Conservation (phyloP, 1,140 invertebrate genomes). For the Solen grandis region DNA sequence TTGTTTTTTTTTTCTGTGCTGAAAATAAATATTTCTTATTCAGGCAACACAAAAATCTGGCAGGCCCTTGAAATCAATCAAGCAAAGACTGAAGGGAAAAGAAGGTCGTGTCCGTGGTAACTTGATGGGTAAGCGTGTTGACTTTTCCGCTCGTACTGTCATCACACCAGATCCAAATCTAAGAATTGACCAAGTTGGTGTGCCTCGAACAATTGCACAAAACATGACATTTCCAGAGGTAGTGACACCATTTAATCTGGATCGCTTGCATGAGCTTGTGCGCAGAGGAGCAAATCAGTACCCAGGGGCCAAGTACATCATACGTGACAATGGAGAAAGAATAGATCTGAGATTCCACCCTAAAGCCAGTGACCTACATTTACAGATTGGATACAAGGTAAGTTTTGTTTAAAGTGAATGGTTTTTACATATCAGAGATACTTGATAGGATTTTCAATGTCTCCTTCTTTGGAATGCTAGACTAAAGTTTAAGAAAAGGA, state of each 20-base stretch:
- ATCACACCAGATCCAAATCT: conserved; percentile 99
- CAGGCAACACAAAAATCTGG: conserved; percentile 99
- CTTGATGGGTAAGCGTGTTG: conserved; percentile 99
- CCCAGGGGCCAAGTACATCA: conserved; percentile 99
- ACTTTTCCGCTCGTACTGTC: conserved; percentile 99
- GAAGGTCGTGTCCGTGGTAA: conserved; percentile 99
- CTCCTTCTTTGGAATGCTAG: too few species aligned
- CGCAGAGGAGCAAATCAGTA: conserved; percentile 98
- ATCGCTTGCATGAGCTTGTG: conserved; percentile 98
- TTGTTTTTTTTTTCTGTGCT: too few species aligned
- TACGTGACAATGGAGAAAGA: conserved; percentile 98
- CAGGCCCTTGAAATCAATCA: conserved; percentile 98
- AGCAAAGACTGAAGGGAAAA: conserved; percentile 90
- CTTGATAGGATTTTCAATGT: too few species aligned
- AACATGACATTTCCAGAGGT: conserved; percentile 99
- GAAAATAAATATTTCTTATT: too few species aligned
- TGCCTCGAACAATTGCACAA: conserved; percentile 98
- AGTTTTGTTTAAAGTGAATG: too few species aligned
- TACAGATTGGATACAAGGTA: conserved; percentile 97
- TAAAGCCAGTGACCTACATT: conserved; percentile 98
- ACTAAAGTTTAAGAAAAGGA: too few species aligned
- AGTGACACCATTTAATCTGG: conserved; percentile 99
- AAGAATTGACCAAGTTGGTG: conserved; percentile 97
- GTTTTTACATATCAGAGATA: too few species aligned
- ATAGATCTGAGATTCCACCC: conserved; percentile 99